phyloP scores from a whole-genome alignment of 2,113 vertebrate species.

The Amblyopsis rosae region DNA sequence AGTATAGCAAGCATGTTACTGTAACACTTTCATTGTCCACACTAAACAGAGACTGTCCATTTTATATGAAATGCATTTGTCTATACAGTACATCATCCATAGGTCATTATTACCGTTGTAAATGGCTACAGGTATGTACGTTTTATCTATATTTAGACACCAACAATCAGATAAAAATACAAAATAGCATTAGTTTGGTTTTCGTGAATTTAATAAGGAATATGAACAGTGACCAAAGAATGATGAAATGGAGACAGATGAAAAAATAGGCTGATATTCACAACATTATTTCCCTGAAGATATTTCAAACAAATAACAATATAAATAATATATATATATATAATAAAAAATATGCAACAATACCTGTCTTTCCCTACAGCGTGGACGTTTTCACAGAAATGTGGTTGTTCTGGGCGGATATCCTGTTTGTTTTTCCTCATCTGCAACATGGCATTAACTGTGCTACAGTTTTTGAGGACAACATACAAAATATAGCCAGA shows the following conservation, averaged over 20 bases:
- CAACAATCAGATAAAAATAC: too few species aligned
- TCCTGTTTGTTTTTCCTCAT: slow-evolving; percentile 38
- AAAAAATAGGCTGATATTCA: slow-evolving; percentile 39
- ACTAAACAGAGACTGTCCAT: neutral
- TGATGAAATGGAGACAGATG: slow-evolving; percentile 33
- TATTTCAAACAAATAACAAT: slow-evolving; percentile 3
- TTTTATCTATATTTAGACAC: too few species aligned
- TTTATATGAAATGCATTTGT: too few species aligned
- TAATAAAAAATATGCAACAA: slow-evolving; percentile 12
- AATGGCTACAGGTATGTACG: too few species aligned
- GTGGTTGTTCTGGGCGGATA: slow-evolving; percentile 43
- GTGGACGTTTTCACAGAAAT: slow-evolving; percentile 48
- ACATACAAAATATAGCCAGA: slow-evolving; percentile 26
- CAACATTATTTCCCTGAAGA: slow-evolving; percentile 22
- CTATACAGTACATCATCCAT: too few species aligned
- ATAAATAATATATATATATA: too few species aligned
- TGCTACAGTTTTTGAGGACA: slow-evolving; percentile 21
- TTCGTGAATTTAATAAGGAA: neutral
- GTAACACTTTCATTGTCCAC: neutral
- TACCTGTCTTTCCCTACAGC: slow-evolving; percentile 34
- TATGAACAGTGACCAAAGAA: neutral
- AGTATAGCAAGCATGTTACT: neutral
- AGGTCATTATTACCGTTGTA: too few species aligned
- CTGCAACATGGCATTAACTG: slow-evolving; percentile 13
- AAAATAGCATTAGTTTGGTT: neutral